Percentiles rank a stretch among this genome's conserved stretches.
Evolutionary conservation across 2,113 vertebrate species (phyloP).

Genomic region (Rhinolophus ferrumequinum): DNA sequence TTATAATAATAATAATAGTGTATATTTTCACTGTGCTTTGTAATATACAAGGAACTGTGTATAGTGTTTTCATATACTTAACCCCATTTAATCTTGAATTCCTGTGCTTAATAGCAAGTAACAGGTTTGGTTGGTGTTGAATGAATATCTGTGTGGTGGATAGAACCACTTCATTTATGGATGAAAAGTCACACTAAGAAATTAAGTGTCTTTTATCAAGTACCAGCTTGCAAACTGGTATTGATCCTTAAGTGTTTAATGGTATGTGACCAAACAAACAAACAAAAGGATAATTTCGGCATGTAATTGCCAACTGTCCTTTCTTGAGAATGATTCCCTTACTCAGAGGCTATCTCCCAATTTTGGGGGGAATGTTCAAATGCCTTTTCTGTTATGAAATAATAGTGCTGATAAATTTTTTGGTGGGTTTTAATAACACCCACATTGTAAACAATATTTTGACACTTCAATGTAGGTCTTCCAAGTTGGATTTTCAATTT

Average conservation of each 20-base stretch:
- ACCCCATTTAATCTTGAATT: slow-evolving; percentile 10
- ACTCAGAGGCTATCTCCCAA: not conserved
- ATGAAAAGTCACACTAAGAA: not conserved
- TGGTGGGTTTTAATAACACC: slow-evolving; percentile 19
- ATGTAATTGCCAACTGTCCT: not conserved
- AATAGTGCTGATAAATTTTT: not conserved
- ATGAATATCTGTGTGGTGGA: not conserved
- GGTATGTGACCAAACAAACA: not conserved
- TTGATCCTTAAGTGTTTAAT: not conserved
- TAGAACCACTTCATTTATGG: not conserved
- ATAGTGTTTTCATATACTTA: not conserved
- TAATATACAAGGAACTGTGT: not conserved
- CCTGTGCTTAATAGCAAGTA: not conserved
- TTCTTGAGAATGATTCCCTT: not conserved
- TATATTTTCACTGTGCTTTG: not conserved
- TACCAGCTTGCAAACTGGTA: not conserved
- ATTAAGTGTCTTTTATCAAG: not conserved
- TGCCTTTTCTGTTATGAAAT: not conserved
- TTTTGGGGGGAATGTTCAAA: not conserved
- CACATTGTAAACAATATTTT: slow-evolving; percentile 21
- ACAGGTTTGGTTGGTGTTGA: not conserved
- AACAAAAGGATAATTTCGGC: not conserved
- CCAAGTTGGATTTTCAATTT: slow-evolving; percentile 10
- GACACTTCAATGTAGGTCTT: not conserved
- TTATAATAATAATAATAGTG: not conserved